Base-by-base conservation (phyloP, 2,797 vertebrate species). In the Clarias laeviceps region DNA sequence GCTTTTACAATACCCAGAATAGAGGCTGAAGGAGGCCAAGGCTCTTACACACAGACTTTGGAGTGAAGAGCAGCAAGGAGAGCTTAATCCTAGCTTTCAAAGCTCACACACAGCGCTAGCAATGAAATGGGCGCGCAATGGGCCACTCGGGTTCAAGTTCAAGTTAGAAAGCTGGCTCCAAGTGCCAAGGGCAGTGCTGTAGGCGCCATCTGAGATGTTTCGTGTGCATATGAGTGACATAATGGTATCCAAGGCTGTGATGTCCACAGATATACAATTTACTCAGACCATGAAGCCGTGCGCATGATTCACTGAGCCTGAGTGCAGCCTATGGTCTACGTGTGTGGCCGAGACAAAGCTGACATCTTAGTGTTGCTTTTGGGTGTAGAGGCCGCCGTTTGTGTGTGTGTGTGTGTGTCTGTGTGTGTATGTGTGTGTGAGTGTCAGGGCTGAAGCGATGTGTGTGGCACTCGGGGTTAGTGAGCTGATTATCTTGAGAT, bases 11-110 rank as follows among this genome's bases (percentile, higher is more conserved):
- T 57, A 85, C 8, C 57, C 50, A 93, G 91, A 95, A 94, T 94
- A 92, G 90, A 82, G 87, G 92, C 88, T 90, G 92, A 93, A 94
- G 94, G 94, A 94, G 94, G 94, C 94, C 95, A 93, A 95, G 93
- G 94, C 92, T 91, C 93, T 93, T 94, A 80, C 92, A 93, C 88
- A 92, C 91, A 89, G 91, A 91, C 91, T 94, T 94, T 92, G 89
- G 87, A 90, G 83, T 86, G 77, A 89, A 91, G 89, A 89, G 86
- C 82, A 90, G 90, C 76, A 81, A 81, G 74, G 89, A 89, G 92
- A 90, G 80, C 90, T 94, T 94, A 95, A 95, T 94, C 92, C 89
- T 91, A 90, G 90, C 89, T 88, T 90, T 93, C 91, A 92, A 93
- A 93, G 93, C 93, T 94, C 92, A 89, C 79, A 93, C 90, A 92